phyloP scores from a whole-genome alignment of 2,113 vertebrate species.

The Chelonoidis abingdonii region DNA sequence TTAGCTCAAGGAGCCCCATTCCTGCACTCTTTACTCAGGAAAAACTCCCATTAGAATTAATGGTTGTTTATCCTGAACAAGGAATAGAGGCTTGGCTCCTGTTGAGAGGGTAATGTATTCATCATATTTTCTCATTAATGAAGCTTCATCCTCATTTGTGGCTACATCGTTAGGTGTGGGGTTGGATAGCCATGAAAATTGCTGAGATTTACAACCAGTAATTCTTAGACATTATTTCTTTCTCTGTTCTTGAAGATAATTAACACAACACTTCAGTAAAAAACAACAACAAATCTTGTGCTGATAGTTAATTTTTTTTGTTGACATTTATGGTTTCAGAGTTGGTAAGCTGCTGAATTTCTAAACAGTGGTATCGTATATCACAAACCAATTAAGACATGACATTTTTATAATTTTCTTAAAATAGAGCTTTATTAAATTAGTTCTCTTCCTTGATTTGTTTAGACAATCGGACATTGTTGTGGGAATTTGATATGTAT shows the following conservation, averaged over 20 bases:
- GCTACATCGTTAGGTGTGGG: fast-evolving
- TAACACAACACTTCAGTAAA: neutral
- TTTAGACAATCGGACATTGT: neutral
- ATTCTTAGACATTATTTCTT: neutral
- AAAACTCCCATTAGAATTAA: neutral
- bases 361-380: neutral
- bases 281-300: neutral
- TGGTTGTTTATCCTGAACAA: neutral
- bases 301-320: neutral
- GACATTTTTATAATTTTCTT: neutral
- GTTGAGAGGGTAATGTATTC: neutral
- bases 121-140: neutral
- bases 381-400: neutral
- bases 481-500: neutral
- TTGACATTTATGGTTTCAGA: neutral
- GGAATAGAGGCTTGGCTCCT: neutral
- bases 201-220: neutral
- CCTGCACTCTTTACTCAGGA: neutral
- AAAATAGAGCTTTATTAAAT: neutral
- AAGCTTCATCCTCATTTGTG: fast-evolving
- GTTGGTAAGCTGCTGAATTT: neutral
- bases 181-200: neutral
- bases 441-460: slow-evolving; percentile 6
- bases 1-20: neutral
- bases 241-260: neutral